Evolutionary conservation across 2,888 invertebrate genomes (phyloP), one percentile per base, ranked within the genome.

Genomic region (Augochlorella aurata): DNA sequence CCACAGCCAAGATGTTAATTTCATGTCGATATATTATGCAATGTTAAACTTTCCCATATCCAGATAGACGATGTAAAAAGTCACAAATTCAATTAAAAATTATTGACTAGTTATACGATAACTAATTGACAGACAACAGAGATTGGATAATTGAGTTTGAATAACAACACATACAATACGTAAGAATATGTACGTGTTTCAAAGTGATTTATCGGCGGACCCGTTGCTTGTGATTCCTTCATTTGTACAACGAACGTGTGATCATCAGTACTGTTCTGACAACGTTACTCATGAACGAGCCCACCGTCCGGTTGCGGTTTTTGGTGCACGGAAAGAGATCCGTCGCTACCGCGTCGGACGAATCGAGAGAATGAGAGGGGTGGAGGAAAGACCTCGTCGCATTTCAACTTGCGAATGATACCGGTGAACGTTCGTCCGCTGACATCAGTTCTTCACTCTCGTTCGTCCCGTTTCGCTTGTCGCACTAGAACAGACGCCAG

Each of bases 371-470:
- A 50, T 29, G 52, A 58, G 78, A 79, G 66, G 70, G 81, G 74
- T 80, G 69, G 67, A 73, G 74, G 72, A 65, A 66, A 44, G 21
- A 24, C 58, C 12, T 24, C 63, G 75, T 54, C 67, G 71, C 70
- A 69, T 82, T 87, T 82, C 85, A 84, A 74, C 38, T 66, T 71
- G 81, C 82, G 85, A 86, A 90, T 87, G 82, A 88, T 84, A 87
- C 82, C 58, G 87, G 79, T 74, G 86, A 81, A 83, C 83, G 68
- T 79, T 69, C 66, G 74, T 73, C 68, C 77, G 74, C 78, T 74
- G 71, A 69, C 88, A 78, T 76, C 80, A 86, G 88, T 88, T 69
- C 63, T 65, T 73, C 66, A 8, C 78, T 61, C 77, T 74, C 81
- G 44, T 78, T 73, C 81, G 52, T 79, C 77, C 75, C 5, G 74